Conservation (phyloP, 2,888 invertebrate genomes). For the Cataglyphis livida region DNA sequence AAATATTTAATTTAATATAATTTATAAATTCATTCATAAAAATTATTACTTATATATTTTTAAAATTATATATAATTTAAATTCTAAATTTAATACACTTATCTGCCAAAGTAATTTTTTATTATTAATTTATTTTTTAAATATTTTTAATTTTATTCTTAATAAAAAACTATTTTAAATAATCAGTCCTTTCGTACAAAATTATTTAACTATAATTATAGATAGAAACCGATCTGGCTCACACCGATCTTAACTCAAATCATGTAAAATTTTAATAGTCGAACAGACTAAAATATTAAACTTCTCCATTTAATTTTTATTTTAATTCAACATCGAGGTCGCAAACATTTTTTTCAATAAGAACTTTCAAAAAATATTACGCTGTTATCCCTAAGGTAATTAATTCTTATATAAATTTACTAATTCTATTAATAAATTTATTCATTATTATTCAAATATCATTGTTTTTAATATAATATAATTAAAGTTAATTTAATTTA, state of each 20-base stretch:
- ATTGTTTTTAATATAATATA: too few species aligned
- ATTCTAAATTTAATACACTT: constrained; percentile 91
- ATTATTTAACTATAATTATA: constrained; percentile 86
- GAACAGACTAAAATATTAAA: constrained; percentile 92
- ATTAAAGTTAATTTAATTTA: constrained; percentile 87
- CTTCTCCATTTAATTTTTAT: constrained; percentile 89
- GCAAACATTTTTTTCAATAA: constrained; percentile 91
- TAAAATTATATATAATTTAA: constrained; percentile 86
- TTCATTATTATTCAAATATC: constrained; percentile 75
- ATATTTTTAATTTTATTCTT: constrained; percentile 82
- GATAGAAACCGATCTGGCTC: constrained; percentile 94
- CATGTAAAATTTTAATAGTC: constrained; percentile 89
- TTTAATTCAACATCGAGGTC: constrained; percentile 97
- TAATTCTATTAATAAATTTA: constrained; percentile 82
- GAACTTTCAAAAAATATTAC: constrained; percentile 92
- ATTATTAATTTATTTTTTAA: constrained; percentile 78
- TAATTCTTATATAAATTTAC: constrained; percentile 87
- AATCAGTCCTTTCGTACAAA: constrained; percentile 93
- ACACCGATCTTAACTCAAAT: too few species aligned
- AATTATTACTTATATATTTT: constrained; percentile 87
- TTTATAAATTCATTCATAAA: constrained; percentile 76
- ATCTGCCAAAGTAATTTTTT: constrained; percentile 89
- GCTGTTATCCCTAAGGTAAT: constrained; percentile 95
- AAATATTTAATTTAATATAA: too few species aligned
- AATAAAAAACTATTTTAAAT: constrained; percentile 86